Evolutionary conservation across 2,797 vertebrate species (phyloP).

Genomic region (Poeciliopsis presidionis): DNA sequence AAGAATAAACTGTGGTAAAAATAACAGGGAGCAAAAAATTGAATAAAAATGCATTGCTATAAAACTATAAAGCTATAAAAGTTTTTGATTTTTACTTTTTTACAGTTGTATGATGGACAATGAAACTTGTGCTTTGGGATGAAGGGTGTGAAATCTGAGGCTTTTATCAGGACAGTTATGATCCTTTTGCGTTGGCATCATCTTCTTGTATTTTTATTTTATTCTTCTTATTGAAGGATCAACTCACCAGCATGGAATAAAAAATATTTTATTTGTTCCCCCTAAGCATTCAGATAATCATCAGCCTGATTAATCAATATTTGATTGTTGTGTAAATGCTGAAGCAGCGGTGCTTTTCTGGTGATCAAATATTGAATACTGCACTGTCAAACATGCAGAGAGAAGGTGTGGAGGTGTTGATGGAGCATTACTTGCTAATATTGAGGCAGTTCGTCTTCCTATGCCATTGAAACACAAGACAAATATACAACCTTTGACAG

Average conservation of each 20-base stretch:
- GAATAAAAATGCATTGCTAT: no score
- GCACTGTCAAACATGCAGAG: not conserved
- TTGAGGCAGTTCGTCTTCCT: not conserved
- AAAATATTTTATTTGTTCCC: not conserved
- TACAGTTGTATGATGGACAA: no score
- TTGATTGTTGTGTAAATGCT: not conserved
- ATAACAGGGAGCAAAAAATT: no score
- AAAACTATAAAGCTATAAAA: no score
- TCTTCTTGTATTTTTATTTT: not conserved
- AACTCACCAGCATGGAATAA: not conserved
- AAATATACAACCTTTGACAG: not conserved
- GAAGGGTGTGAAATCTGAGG: not conserved
- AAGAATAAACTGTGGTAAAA: no score
- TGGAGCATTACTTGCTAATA: not conserved
- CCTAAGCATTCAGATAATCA: not conserved
- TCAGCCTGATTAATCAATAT: not conserved
- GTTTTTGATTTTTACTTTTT: no score
- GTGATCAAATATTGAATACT: not conserved
- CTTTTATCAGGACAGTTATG: not conserved
- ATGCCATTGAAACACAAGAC: not conserved
- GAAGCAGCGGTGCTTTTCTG: not conserved
- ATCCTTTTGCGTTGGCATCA: not conserved
- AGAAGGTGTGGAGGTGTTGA: not conserved
- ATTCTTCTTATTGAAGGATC: not conserved
- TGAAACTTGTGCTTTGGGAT: not conserved